Evolutionary conservation across 2,888 invertebrate species (phyloP).

Genomic region (Masnerella sp.): DNA sequence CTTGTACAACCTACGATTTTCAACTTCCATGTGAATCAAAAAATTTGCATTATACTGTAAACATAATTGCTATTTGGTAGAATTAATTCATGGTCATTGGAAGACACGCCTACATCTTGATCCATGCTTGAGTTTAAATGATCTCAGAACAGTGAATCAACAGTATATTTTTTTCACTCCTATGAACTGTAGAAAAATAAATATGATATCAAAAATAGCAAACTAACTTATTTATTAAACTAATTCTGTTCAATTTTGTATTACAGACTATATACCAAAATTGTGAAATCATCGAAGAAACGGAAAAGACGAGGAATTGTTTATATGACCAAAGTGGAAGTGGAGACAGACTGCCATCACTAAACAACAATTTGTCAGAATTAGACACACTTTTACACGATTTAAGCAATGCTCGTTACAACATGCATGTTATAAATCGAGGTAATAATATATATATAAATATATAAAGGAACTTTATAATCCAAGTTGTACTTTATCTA

Average conservation of each 20-base stretch:
- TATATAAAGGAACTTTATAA: no score
- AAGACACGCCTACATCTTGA: slow-evolving; percentile 36
- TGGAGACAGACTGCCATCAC: slow-evolving; percentile 78
- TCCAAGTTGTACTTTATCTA: no score
- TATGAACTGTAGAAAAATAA: not conserved
- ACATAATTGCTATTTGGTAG: slow-evolving; percentile 28
- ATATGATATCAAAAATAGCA: not conserved
- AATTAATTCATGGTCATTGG: slow-evolving; percentile 47
- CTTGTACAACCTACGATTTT: no score
- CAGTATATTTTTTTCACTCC: not conserved
- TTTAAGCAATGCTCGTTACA: slow-evolving; percentile 88
- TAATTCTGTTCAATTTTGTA: slow-evolving; percentile 29
- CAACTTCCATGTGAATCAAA: no score
- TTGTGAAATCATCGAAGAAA: slow-evolving; percentile 78
- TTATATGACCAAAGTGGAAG: slow-evolving; percentile 65
- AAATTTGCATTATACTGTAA: no score
- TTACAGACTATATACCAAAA: slow-evolving; percentile 85
- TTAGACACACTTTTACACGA: slow-evolving; percentile 94
- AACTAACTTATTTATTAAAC: not conserved
- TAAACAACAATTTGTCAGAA: slow-evolving; percentile 90
- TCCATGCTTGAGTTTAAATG: not conserved
- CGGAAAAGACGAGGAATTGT: slow-evolving; percentile 76
- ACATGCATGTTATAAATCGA: slow-evolving; percentile 75
- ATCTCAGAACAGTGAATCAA: not conserved
- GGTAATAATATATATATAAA: slow-evolving; percentile 70